Evolutionary conservation across 1,140 invertebrate species (phyloP), one percentile per base, ranked within the genome.

Genomic region (Danaus plexippus): DNA sequence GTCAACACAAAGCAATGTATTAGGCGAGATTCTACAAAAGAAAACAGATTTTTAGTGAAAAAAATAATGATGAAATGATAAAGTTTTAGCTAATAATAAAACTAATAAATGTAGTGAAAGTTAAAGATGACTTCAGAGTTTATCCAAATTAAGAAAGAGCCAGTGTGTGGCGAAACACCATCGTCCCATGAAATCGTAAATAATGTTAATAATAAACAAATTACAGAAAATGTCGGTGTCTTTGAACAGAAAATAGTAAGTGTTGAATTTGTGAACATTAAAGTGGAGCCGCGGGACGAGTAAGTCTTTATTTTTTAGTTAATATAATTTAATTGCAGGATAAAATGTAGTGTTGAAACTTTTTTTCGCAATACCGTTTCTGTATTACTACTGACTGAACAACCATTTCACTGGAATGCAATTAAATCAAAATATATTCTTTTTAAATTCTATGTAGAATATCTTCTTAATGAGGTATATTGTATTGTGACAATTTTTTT

Each of bases 201-300:
- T 46, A 51, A 46, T 49, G 18, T 46, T 13, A 60, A 50, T 41
- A 50, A n/a, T 0, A 43, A 43, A 54, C 11, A 22, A 54, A 54
- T 13, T 50, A 47, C 7, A 44, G 45, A 53, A 46, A 54, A 56
- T 47, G 32, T 43, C 40, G 40, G 54, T 42, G 18, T 44, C 9
- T 9, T 40, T 18, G 22, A 53, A 43, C 43, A 55, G 8, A 13
- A 45, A 46, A 12, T 12, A n/a, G 10, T 42, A 48, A 49, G 56
- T 11, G 7, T 51, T 45, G 59, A 66, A 13, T 66, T 66, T 45
- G 49, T 66, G 40, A 66, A 45, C 40, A 53, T 66, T 43, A 66
- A 66, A 47, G 51, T 48, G 43, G 63, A 66, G 54, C 18, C 57
- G 9, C 10, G 11, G 9, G 32, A 18, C 5, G 32, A 40, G 61